These are phyloP conservation scores for Limnephilus auricula DNA, from an alignment of 2,888 invertebrate species.

Conservation along the genomic window DNA sequence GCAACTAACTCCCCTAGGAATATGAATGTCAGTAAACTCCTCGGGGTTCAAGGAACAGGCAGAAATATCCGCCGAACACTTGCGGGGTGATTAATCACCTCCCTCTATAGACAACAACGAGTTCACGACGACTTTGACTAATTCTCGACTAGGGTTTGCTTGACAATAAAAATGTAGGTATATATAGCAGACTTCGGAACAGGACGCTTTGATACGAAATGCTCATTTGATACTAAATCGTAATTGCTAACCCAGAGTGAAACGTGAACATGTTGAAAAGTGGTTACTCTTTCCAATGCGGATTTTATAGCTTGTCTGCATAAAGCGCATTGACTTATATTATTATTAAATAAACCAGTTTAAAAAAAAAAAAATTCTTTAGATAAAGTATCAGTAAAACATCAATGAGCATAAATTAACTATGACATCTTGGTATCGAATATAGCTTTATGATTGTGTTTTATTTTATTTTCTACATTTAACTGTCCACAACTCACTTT, in stretches of 20 bases:
- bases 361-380: no score
- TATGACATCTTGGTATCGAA: background rate
- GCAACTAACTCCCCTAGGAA: background rate
- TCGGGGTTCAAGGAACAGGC: background rate
- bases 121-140: slow-evolving; percentile 31
- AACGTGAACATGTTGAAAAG: background rate
- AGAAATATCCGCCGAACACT: slow-evolving; percentile 2
- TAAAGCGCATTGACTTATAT: no score
- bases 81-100: slow-evolving; percentile 27
- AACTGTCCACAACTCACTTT: no score
- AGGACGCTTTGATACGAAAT: background rate
- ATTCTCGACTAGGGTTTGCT: slow-evolving; percentile 8
- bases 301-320: background rate
- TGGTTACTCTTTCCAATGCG: background rate
- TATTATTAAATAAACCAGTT: no score
- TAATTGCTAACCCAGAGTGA: background rate
- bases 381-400: no score
- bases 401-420: no score
- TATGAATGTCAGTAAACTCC: slow-evolving; percentile 38
- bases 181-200: background rate
- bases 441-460: background rate
- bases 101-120: slow-evolving; percentile 30
- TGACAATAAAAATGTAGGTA: slow-evolving; percentile 15
- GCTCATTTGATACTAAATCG: background rate
- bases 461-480: no score